phyloP scores from a whole-genome alignment of 1,140 invertebrate species.

The Papilio dardanus region DNA sequence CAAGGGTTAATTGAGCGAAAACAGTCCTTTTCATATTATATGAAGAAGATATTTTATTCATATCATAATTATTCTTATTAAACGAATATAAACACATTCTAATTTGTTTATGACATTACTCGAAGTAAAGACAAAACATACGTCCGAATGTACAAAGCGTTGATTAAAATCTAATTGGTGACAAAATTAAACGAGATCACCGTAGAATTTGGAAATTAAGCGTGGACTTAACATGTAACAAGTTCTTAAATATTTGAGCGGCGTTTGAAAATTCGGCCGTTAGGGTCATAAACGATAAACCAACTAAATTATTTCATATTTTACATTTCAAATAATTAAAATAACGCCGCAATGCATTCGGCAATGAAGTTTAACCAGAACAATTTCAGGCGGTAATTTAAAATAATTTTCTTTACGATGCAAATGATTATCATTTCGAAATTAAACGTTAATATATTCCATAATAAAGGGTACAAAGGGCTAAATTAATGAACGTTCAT shows the following conservation, averaged over 20 bases:
- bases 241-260: no score
- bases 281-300: no score
- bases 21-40: neutral
- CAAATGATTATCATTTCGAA: slow-evolving; percentile 3
- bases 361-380: neutral
- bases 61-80: neutral
- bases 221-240: no score
- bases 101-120: no score
- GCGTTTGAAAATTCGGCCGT: no score
- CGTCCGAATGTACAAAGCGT: no score
- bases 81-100: neutral
- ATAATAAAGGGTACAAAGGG: neutral
- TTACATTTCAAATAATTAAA: neutral
- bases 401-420: slow-evolving; percentile 9
- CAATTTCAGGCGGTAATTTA: neutral
- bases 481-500: neutral
- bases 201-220: no score
- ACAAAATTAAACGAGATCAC: no score
- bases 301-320: neutral
- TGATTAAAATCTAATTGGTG: no score
- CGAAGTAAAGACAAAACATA: no score
- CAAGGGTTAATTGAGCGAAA: neutral
- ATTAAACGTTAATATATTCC: slow-evolving; percentile 8
- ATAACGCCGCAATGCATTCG: neutral
- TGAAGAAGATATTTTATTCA: neutral